Base-by-base conservation (phyloP, 37 sponge, comb jelly and placozoan species). In the Ephydatia muelleri region DNA sequence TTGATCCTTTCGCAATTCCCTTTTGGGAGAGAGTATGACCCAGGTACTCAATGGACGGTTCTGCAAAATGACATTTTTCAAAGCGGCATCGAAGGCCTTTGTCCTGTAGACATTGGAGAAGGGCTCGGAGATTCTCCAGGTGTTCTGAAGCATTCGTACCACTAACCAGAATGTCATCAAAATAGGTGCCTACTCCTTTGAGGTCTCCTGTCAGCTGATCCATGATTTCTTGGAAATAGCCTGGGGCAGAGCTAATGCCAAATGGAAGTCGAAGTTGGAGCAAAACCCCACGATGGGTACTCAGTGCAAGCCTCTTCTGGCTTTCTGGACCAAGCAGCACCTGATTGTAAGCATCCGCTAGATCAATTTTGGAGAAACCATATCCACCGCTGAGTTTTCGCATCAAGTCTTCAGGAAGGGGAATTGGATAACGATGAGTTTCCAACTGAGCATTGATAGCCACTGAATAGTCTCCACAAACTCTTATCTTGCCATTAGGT, bases 361-460 rank as follows among this genome's bases (percentile, higher is more conserved):
- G 38, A 33, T 88, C 83, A 12, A 83, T 43, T 12, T 75, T 76
- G 13, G 85, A 38, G 49, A 85, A 85, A 19, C 23, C 26, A 36
- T 78, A 9, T 26, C 83, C 88, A 43, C 80, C 74, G 26, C 65
- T 25, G 19, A 88, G 35, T 16, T 78, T 71, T 16, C 79, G 71
- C 67, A 82, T 77, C 22, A 82, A 26, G 19, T 87, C 88, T 29
- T 87, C 88, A 16, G 88, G 82, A 28, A 66, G 64, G 5, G 88
- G 88, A 9, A 85, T 29, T 14, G 85, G 85, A 33, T 85, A 76
- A 19, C 68, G 71, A 31, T 85, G 79, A 39, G 68, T 71, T 30
- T 66, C 72, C 32, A 85, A 32, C 9, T 16, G 30, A 16, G 70
- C 79, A 76, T 85, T 85, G 22, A 85, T 30, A 16, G 85, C 78